Conservation (phyloP, 2,113 vertebrate genomes). For the Scomber scombrus region DNA sequence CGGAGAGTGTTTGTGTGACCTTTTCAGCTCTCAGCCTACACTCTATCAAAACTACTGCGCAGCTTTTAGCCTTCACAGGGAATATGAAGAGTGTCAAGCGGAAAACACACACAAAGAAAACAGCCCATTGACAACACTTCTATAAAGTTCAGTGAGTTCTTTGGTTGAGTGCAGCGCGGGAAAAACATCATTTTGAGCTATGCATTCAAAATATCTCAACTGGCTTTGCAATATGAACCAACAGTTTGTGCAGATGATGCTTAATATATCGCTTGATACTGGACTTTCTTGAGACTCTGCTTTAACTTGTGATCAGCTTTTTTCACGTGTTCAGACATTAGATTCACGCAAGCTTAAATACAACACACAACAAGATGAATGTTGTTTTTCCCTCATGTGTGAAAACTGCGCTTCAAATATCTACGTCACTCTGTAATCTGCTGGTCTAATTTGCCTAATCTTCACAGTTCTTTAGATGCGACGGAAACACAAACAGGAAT, state of each 20-base stretch:
- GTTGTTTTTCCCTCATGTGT: background rate
- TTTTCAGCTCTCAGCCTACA: constrained; percentile 44
- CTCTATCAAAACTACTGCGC: constrained; percentile 24
- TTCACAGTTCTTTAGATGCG: background rate
- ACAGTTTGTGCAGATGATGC: too few relatives aligned
- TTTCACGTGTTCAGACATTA: too few relatives aligned
- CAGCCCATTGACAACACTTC: constrained; percentile 11
- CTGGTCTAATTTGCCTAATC: background rate
- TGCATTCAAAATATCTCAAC: background rate
- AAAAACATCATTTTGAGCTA: background rate
- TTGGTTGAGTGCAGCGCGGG: background rate
- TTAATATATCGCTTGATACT: too few relatives aligned
- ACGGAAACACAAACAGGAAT: background rate
- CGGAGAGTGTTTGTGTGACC: constrained; percentile 55
- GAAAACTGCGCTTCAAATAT: background rate
- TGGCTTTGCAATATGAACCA: background rate
- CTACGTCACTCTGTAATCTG: background rate
- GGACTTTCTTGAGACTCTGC: too few relatives aligned
- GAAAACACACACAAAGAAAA: constrained; percentile 7
- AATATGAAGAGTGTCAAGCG: constrained; percentile 40
- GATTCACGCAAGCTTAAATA: too few relatives aligned
- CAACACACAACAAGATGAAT: background rate
- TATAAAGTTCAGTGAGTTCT: constrained; percentile 17
- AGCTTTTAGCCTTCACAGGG: constrained; percentile 26
- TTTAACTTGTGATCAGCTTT: too few relatives aligned